Evolutionary conservation across 2,888 invertebrate species (phyloP).

Genomic region (Fabriciana adippe): DNA sequence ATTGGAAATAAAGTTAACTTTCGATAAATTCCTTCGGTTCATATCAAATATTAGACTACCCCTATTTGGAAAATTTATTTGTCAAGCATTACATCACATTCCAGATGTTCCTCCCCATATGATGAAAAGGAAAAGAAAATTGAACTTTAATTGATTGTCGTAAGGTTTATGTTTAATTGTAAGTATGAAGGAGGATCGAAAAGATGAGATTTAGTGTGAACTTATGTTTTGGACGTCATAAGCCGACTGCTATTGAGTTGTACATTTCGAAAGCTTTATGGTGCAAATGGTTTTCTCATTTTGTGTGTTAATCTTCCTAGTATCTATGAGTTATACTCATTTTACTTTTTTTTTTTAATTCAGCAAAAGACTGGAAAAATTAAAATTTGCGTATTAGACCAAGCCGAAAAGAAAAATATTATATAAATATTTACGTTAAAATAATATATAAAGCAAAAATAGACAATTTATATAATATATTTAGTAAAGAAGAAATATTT

Average conservation of each 20-base stretch:
- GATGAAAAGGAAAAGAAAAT: constrained; percentile 26
- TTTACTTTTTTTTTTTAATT: too few relatives aligned
- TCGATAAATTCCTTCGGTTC: constrained; percentile 11
- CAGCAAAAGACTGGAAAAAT: too few relatives aligned
- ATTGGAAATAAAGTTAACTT: constrained; percentile 23
- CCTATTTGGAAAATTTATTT: constrained; percentile 54
- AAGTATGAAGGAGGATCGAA: constrained; percentile 24
- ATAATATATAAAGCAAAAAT: not conserved
- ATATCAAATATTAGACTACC: constrained; percentile 40
- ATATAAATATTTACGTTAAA: too few relatives aligned
- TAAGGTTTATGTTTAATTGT: constrained; percentile 13
- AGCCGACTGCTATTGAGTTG: constrained; percentile 59
- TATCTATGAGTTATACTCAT: not conserved
- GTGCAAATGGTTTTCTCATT: constrained; percentile 32
- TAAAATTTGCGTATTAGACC: too few relatives aligned
- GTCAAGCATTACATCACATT: constrained; percentile 66
- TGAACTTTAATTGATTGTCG: constrained; percentile 10
- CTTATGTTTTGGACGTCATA: constrained; percentile 63
- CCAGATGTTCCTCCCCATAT: constrained; percentile 54
- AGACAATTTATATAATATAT: not conserved
- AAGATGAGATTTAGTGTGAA: constrained; percentile 50
- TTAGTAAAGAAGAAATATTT: not conserved
- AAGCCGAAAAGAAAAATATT: too few relatives aligned
- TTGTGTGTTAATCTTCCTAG: not conserved
- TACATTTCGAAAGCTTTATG: constrained; percentile 42